Evolutionary conservation across 2,888 invertebrate genomes (phyloP).

Genomic region (Sarcophaga variegata): DNA sequence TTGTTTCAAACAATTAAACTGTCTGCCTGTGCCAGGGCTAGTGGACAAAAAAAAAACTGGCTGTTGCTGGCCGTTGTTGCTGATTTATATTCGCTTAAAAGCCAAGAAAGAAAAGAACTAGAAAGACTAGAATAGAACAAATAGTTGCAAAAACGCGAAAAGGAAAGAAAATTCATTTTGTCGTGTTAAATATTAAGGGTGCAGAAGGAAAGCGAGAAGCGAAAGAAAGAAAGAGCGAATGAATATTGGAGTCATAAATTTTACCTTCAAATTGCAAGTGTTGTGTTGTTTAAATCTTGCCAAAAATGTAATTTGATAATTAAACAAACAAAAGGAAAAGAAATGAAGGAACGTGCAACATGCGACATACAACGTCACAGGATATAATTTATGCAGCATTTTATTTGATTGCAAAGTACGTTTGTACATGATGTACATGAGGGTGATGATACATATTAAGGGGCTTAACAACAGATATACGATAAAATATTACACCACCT

Average conservation of each 20-base stretch:
- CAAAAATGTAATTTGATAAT: conserved; percentile 52
- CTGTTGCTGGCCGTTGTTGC: conserved; percentile 1
- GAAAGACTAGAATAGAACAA: neutral
- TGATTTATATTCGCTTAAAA: conserved; percentile 48
- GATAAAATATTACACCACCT: too few relatives aligned
- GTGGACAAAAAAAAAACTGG: conserved; percentile 30
- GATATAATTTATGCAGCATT: neutral
- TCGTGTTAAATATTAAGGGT: conserved; percentile 9
- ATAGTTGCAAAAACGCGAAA: too few relatives aligned
- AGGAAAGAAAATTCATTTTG: neutral
- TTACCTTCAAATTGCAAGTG: conserved; percentile 11
- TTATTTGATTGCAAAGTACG: too few relatives aligned
- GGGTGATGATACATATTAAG: too few relatives aligned
- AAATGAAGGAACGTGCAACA: neutral
- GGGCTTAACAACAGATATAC: too few relatives aligned
- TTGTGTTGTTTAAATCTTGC: conserved; percentile 28
- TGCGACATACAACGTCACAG: too few relatives aligned
- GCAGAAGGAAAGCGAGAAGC: neutral
- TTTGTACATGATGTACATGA: too few relatives aligned
- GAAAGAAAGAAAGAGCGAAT: neutral
- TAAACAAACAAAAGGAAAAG: neutral
- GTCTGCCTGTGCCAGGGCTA: conserved; percentile 36
- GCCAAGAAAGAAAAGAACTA: neutral
- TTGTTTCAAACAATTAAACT: conserved; percentile 50
- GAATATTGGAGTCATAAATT: conserved; percentile 33